phyloP scores from a whole-genome alignment of 2,113 vertebrate species.

The Pluvianellus socialis region DNA sequence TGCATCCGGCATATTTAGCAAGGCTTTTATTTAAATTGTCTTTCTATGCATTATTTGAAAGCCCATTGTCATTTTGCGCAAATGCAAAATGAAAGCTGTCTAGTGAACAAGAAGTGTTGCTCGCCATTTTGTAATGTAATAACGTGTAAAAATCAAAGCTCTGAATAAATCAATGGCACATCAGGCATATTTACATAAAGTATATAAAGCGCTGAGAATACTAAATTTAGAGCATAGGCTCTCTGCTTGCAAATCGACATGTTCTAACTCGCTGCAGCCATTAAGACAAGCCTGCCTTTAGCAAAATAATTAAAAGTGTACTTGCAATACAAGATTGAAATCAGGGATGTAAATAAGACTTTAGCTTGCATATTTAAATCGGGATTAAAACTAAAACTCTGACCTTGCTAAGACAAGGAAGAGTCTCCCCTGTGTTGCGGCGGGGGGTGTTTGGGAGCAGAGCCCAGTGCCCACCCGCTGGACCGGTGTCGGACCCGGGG shows the following conservation, averaged over 20 bases:
- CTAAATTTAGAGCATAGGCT: conserved; percentile 44
- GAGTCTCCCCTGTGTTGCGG: background rate
- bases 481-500: background rate
- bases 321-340: background rate
- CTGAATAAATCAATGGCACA: conserved; percentile 26
- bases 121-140: conserved; percentile 25
- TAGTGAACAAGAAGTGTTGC: background rate
- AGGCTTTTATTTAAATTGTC: background rate
- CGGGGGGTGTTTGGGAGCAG: background rate
- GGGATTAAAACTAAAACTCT: background rate
- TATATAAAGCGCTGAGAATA: conserved; percentile 26
- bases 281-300: background rate
- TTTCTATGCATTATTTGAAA: background rate
- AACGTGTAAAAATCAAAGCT: background rate
- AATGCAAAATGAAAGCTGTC: background rate
- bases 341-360: background rate
- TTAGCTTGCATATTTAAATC: fast-evolving
- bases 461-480: fast-evolving
- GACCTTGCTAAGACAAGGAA: fast-evolving
- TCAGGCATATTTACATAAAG: conserved; percentile 36
- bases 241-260: background rate
- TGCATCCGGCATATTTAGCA: background rate
- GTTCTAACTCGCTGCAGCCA: conserved; percentile 31
- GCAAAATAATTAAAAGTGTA: background rate
- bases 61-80: background rate